Percentiles rank a stretch among this genome's conserved stretches.
phyloP scores from a whole-genome alignment of 2,888 invertebrate genomes.

The Kryphioiulus occultus region DNA sequence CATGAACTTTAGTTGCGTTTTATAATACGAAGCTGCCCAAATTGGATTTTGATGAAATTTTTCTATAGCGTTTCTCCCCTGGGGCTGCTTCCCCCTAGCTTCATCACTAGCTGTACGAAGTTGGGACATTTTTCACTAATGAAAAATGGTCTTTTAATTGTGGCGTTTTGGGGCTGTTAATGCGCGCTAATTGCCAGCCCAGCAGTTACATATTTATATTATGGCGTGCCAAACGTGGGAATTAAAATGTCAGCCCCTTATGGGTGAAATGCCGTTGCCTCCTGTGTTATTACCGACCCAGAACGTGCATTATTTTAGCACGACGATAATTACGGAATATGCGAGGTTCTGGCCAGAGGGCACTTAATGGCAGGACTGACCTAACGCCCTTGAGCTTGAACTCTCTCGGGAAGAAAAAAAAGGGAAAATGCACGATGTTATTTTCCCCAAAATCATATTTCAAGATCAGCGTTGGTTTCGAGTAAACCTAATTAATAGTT shows the following conservation, averaged over 20 bases:
- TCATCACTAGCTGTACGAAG: not conserved
- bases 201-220: conserved; percentile 39
- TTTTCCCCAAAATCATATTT: conserved; percentile 32
- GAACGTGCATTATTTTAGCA: conserved; percentile 22
- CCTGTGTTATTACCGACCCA: conserved; percentile 14
- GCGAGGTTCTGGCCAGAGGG: not conserved
- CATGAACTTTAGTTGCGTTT: not conserved
- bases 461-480: not conserved
- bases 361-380: not conserved
- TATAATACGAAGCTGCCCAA: not conserved
- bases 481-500: conserved; percentile 40
- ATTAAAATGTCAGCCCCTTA: not conserved
- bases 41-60: not conserved
- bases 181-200: not conserved
- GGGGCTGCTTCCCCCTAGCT: not conserved
- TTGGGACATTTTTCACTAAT: conserved; percentile 27
- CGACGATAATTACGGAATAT: conserved; percentile 22
- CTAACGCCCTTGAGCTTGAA: conserved; percentile 22
- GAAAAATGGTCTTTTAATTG: conserved; percentile 32
- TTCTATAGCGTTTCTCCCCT: not conserved
- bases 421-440: conserved; percentile 28
- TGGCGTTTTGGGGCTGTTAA: conserved; percentile 36
- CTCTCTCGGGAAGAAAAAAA: not conserved
- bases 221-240: conserved; percentile 14
- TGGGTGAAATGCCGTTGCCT: not conserved